Evolutionary conservation across 1,140 invertebrate genomes (phyloP).

Genomic region (Leptopilina boulardi): DNA sequence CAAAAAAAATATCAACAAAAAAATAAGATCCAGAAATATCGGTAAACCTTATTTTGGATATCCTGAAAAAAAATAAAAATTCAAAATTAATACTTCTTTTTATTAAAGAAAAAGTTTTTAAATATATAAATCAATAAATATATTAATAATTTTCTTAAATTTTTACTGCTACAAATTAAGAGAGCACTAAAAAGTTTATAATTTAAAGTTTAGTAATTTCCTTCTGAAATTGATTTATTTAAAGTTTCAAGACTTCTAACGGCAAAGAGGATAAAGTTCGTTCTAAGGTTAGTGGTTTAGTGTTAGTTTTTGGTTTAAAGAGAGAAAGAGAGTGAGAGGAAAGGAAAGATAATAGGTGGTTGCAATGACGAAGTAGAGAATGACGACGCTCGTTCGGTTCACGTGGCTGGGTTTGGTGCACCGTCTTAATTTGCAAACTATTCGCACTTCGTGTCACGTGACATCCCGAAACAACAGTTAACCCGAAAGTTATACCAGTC

Average conservation of each 20-base stretch:
- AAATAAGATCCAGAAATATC: no score
- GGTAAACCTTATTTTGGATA: no score
- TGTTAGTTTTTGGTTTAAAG: background rate
- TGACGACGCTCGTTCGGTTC: conserved; percentile 9
- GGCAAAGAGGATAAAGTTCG: background rate
- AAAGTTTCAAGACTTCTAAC: background rate
- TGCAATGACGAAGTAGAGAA: background rate
- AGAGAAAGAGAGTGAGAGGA: background rate
- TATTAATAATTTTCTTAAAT: no score
- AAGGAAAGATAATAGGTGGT: background rate
- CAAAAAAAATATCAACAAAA: no score
- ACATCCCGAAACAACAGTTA: conserved; percentile 28
- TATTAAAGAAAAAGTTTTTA: no score
- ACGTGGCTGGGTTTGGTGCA: conserved; percentile 24
- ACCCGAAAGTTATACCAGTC: conserved; percentile 23
- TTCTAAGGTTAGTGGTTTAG: conserved; percentile 1
- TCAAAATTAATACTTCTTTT: no score
- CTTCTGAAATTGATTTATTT: background rate
- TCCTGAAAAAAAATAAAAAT: no score
- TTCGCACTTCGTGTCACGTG: conserved; percentile 33
- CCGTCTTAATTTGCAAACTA: conserved; percentile 31
- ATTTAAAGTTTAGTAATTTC: background rate
- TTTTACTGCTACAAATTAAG: no score
- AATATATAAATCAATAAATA: no score
- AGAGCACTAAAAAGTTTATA: no score